A percentile compares a stretch with the other conserved stretches of the same genome.
Conservation (phyloP, 2,888 invertebrate genomes). For the Gordius sp. region DNA sequence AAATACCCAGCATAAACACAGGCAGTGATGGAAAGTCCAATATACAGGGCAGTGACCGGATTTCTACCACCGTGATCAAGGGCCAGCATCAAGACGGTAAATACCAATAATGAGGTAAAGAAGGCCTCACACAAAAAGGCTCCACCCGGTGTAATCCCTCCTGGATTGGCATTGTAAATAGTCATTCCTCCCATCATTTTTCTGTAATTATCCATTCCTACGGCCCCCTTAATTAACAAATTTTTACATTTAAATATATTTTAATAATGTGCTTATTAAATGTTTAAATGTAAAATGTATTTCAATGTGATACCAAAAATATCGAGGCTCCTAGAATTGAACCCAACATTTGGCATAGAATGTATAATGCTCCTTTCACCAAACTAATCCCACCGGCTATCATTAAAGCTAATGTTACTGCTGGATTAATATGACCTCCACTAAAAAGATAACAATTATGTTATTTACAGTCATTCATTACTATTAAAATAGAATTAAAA, state of each 20-base stretch:
- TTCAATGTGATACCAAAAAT: slow-evolving; percentile 22
- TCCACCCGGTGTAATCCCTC: slow-evolving; percentile 18
- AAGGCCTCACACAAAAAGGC: slow-evolving; percentile 24
- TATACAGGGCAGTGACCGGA: slow-evolving; percentile 27
- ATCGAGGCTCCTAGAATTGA: slow-evolving; percentile 26
- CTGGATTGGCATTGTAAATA: slow-evolving; percentile 1
- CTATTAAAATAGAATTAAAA: too few species aligned
- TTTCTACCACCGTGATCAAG: slow-evolving; percentile 25
- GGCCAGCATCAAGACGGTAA: slow-evolving; percentile 27
- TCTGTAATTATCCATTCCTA: slow-evolving; percentile 4
- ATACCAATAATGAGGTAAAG: slow-evolving; percentile 26
- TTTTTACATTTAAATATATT: not conserved
- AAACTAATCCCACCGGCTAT: slow-evolving; percentile 24
- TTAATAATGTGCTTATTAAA: not conserved
- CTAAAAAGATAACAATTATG: too few species aligned
- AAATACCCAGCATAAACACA: slow-evolving; percentile 27
- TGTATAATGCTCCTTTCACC: slow-evolving; percentile 24
- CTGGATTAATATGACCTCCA: slow-evolving; percentile 31
- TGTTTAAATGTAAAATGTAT: not conserved
- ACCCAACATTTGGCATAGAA: slow-evolving; percentile 27
- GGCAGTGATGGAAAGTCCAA: slow-evolving; percentile 28
- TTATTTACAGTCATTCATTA: too few species aligned
- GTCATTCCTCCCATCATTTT: slow-evolving; percentile 9
- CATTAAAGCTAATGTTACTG: slow-evolving; percentile 27
- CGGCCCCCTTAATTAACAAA: slow-evolving; percentile 9